These are phyloP conservation scores for Chiloscyllium plagiosum DNA, from an alignment of 2,113 vertebrate species.

Conservation along the genomic window DNA sequence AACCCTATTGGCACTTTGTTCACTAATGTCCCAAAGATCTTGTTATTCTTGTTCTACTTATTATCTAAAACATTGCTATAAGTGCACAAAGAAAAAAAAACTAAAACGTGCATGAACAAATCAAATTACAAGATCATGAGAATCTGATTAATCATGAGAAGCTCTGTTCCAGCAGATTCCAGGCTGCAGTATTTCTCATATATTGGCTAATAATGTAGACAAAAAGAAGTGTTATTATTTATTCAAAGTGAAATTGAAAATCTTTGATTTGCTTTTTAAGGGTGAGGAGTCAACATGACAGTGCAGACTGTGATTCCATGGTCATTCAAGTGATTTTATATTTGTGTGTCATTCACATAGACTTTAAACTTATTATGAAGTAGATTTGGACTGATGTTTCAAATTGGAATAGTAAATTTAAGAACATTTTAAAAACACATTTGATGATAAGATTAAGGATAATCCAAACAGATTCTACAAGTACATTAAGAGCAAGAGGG, in stretches of 20 bases:
- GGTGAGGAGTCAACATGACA: not conserved
- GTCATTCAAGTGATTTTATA: not conserved
- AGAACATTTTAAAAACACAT: not conserved
- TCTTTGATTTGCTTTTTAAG: not conserved
- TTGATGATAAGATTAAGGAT: too few species aligned
- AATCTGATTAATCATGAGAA: too few species aligned
- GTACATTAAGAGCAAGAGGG: too few species aligned
- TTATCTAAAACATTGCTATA: not conserved
- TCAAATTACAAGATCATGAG: not conserved
- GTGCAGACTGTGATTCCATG: not conserved
- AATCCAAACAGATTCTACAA: too few species aligned
- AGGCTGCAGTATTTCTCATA: not conserved
- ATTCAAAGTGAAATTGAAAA: not conserved
- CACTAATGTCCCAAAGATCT: not conserved
- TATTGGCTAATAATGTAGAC: not conserved
- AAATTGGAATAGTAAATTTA: not conserved
- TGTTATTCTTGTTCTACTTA: not conserved
- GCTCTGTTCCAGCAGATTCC: too few species aligned
- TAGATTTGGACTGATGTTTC: not conserved
- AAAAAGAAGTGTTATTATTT: not conserved
- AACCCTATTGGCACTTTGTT: not conserved
- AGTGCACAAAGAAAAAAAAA: too few species aligned
- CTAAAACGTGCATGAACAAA: not conserved
- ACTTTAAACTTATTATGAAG: not conserved
- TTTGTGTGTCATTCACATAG: not conserved